Base-by-base conservation (phyloP, 2,797 vertebrate species). In the Danio aesculapii region DNA sequence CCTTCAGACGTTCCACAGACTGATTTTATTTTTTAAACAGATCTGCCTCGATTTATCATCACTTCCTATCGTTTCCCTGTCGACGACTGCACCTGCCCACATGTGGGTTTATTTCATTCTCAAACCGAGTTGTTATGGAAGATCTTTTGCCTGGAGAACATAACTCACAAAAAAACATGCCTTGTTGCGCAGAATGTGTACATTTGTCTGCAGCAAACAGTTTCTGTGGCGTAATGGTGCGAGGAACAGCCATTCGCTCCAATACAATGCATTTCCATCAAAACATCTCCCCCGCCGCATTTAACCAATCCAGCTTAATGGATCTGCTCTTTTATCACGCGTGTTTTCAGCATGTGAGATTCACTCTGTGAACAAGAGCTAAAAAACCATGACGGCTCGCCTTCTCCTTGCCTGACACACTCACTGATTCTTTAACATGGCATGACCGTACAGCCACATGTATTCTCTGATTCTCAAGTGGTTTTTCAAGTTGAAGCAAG, bases 181-280 rank as follows among this genome's bases (percentile, higher is more conserved):
- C 63, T 44, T 73, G 59, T 67, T 58, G 64, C 80, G 16, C 44
- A 50, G 76, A 77, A 59, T 66, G 41, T 79, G 75, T 85, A 82
- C 73, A 87, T 91, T 86, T 76, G 87, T 90, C 85, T 89, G 58
- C 30, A 83, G 87, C 81, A 89, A 88, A 90, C 83, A 85, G 86
- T 81, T 90, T 79, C 83, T 85, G 84, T 86, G 81, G 87, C 55
- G 84, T 88, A 89, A 91, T 89, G 86, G 85, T 80, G 88, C 84
- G 72, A 75, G 87, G 79, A 84, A 87, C 79, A 82, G 17, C 76
- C 81, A 87, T 88, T 89, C 81, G 83, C 81, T 86, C 46, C 44
- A 49, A 77, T 85, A 83, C 84, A 84, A 80, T 81, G 61, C 50
- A 46, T 77, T 85, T 84, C 75, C 85, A 85, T 69, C 83, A 85